Percentiles rank a stretch among this genome's conserved stretches.
phyloP scores from a whole-genome alignment of 1,140 invertebrate genomes.

The Antheraea pernyi region DNA sequence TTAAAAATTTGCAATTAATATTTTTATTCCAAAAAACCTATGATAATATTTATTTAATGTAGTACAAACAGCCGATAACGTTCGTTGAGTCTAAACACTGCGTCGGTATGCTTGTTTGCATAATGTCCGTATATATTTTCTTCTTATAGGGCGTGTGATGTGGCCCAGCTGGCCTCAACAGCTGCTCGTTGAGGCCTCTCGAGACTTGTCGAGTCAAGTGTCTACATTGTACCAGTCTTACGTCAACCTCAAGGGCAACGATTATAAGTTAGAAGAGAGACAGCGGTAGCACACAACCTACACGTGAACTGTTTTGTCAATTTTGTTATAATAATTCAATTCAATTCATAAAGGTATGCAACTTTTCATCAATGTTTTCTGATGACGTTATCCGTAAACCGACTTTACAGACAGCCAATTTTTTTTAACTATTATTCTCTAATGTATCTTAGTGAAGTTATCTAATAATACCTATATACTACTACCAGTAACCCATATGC shows the following conservation, averaged over 20 bases:
- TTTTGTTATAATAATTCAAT: too few relatives aligned
- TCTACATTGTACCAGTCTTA: constrained; percentile 9
- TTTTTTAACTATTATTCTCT: too few relatives aligned
- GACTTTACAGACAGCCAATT: too few relatives aligned
- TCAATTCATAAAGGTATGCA: too few relatives aligned
- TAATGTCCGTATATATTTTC: constrained; percentile 14
- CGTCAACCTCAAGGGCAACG: constrained; percentile 10
- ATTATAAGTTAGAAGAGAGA: constrained; percentile 9
- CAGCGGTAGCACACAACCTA: too few relatives aligned
- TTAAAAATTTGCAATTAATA: too few relatives aligned
- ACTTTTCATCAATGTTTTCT: too few relatives aligned
- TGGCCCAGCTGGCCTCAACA: constrained; percentile 13
- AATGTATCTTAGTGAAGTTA: too few relatives aligned
- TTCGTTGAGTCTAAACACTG: constrained; percentile 4
- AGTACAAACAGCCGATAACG: constrained; percentile 11
- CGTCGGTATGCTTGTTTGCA: constrained; percentile 8
- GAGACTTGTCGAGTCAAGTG: constrained; percentile 11
- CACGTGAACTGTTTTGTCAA: too few relatives aligned
- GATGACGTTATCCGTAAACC: too few relatives aligned
- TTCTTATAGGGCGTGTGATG: constrained; percentile 1
- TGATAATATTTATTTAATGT: constrained; percentile 5
- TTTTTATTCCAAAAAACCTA: background rate
- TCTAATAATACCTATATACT: too few relatives aligned
- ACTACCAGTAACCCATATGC: too few relatives aligned
- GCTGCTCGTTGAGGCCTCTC: constrained; percentile 9